These are phyloP conservation scores for Sitta carolinensis DNA, from an alignment of 2,797 vertebrate genomes.

Conservation along the genomic window DNA sequence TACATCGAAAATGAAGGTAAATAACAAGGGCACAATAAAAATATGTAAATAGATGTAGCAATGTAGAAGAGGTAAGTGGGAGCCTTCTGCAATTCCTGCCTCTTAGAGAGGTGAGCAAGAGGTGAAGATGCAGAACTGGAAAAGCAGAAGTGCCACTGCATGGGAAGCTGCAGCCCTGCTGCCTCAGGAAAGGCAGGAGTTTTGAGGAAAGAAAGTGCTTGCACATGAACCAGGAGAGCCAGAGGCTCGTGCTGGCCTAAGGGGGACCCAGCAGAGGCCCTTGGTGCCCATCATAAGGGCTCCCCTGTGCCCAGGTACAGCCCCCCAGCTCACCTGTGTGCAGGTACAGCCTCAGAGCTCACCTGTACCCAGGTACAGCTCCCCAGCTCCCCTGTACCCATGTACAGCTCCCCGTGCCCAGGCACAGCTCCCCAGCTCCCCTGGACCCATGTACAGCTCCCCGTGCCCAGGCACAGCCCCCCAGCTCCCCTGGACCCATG, in stretches of 20 bases:
- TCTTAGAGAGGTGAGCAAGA: neutral
- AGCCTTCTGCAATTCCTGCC: neutral
- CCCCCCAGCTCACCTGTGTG: no score
- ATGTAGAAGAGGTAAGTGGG: neutral
- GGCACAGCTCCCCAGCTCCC: no score
- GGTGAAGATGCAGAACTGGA: neutral
- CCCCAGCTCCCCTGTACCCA: no score
- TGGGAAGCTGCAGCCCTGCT: fast-evolving
- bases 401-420: no score
- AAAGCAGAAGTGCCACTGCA: neutral
- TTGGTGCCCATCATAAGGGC: fast-evolving
- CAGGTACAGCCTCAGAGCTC: no score
- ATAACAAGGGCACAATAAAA: neutral
- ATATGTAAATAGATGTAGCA: neutral
- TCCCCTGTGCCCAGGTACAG: no score
- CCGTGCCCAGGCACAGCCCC: no score
- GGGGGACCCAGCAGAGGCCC: fast-evolving
- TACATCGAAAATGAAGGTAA: neutral
- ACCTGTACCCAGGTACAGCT: no score
- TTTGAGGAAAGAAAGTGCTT: no score
- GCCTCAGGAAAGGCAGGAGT: neutral
- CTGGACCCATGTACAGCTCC: no score
- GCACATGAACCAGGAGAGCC: neutral
- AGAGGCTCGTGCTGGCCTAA: neutral
- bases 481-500: no score